These are phyloP conservation scores for Ochotona princeps DNA, from an alignment of 2,113 vertebrate genomes.

Conservation along the genomic window DNA sequence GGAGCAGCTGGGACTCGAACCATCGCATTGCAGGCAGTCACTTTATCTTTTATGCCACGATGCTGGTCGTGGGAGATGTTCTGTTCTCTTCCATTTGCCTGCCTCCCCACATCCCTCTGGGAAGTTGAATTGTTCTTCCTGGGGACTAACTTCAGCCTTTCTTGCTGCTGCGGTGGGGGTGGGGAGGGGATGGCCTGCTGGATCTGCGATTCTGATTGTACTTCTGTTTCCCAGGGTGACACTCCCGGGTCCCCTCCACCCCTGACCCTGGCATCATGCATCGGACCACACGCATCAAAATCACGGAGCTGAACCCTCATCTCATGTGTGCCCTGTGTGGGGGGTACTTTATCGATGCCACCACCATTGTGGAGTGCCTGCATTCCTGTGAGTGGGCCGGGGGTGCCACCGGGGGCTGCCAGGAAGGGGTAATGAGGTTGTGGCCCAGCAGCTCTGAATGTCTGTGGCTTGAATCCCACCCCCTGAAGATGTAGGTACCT, in stretches of 20 bases:
- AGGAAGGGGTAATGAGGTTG: not conserved
- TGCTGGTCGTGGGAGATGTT: not conserved
- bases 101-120: not conserved
- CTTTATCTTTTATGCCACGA: too few species aligned
- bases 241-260: not conserved
- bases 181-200: fast-evolving
- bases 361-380: constrained; percentile 96
- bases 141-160: not conserved
- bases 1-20: too few species aligned
- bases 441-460: not conserved
- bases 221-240: constrained; percentile 54
- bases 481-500: not conserved
- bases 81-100: not conserved
- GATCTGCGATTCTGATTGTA: not conserved
- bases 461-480: not conserved
- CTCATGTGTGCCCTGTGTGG: constrained; percentile 93
- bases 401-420: not conserved
- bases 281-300: constrained; percentile 89
- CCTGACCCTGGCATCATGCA: constrained; percentile 82
- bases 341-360: constrained; percentile 96
- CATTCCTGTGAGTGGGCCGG: constrained; percentile 93
- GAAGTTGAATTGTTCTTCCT: not conserved
- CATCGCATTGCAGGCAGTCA: too few species aligned
- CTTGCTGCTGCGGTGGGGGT: not conserved
- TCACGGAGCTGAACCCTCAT: constrained; percentile 90